Conservation (phyloP, 2,113 vertebrate genomes). For the Vulpes lagopus region DNA sequence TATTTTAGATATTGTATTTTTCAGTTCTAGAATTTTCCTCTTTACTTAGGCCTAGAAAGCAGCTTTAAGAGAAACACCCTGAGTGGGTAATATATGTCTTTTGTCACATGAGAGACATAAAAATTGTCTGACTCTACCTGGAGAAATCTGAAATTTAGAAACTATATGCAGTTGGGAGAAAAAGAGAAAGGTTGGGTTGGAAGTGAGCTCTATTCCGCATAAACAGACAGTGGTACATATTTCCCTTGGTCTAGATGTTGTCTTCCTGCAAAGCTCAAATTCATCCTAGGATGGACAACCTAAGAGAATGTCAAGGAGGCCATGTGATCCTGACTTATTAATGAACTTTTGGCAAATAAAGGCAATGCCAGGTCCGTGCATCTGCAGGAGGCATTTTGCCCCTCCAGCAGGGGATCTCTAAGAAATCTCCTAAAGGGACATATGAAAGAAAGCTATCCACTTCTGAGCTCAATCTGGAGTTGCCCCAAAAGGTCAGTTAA, state of each 20-base stretch:
- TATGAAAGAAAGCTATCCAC: background rate
- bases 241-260: background rate
- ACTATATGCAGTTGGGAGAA: background rate
- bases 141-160: background rate
- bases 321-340: background rate
- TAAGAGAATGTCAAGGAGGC: background rate
- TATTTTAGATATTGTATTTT: background rate
- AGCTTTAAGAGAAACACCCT: background rate
- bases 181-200: background rate
- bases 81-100: background rate
- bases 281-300: background rate
- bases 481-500: background rate
- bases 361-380: background rate
- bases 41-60: background rate
- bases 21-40: constrained; percentile 10
- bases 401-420: background rate
- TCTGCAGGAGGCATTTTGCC: background rate
- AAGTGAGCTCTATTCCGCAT: background rate
- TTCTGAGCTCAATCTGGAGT: background rate
- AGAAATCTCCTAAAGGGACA: background rate
- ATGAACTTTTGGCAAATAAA: background rate
- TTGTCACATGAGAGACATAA: background rate
- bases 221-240: background rate
- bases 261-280: background rate
- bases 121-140: background rate